phyloP scores from a whole-genome alignment of 2,113 vertebrate species.

The Thomomys bottae region DNA sequence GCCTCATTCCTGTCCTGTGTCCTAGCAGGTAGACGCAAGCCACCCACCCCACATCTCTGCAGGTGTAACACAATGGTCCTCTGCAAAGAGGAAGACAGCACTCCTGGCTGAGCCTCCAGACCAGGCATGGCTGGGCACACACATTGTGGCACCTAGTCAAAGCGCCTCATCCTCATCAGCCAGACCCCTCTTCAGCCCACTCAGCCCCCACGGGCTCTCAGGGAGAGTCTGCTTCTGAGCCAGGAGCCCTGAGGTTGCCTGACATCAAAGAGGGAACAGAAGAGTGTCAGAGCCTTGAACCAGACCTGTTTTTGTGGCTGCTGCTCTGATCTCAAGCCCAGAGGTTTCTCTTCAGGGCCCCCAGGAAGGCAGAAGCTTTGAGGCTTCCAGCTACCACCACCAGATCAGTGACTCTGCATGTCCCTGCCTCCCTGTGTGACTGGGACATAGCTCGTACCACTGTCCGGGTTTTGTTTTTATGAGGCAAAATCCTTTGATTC shows the following conservation, averaged over 20 bases:
- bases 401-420: not conserved
- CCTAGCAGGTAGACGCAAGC: no score
- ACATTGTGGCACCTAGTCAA: accelerated
- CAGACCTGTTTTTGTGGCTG: not conserved
- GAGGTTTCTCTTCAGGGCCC: not conserved
- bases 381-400: accelerated
- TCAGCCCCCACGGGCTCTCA: not conserved
- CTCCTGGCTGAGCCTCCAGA: not conserved
- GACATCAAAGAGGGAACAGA: conserved; percentile 6
- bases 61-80: not conserved
- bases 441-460: not conserved
- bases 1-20: no score
- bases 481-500: conserved; percentile 55
- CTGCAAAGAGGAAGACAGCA: not conserved
- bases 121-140: no score
- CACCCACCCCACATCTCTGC: not conserved
- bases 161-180: accelerated
- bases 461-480: conserved; percentile 37
- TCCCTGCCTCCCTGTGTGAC: not conserved
- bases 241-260: not conserved
- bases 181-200: not conserved
- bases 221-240: not conserved
- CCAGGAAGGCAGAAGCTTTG: not conserved
- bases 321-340: not conserved
- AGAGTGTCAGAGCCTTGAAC: not conserved